Percentiles rank a stretch among this genome's conserved stretches.
Conservation (phyloP, 1,140 invertebrate genomes). For the Camponotus vicinus region DNA sequence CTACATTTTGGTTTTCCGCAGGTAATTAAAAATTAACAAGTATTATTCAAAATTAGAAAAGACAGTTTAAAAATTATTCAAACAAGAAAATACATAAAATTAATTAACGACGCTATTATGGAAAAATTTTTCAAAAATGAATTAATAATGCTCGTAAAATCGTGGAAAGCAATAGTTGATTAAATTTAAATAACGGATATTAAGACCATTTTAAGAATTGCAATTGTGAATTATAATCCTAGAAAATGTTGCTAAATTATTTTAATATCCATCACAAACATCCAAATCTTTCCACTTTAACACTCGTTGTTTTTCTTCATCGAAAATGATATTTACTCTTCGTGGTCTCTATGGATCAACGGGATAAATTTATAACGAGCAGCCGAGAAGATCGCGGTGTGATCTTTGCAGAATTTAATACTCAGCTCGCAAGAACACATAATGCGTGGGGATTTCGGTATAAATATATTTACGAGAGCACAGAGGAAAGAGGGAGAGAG, state of each 20-base stretch:
- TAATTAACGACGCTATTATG: background rate
- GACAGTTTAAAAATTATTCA: background rate
- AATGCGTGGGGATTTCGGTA: constrained; percentile 42
- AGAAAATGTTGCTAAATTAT: background rate
- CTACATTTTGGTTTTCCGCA: background rate
- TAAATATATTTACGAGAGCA: constrained; percentile 63
- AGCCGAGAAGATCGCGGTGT: background rate
- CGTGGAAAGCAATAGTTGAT: background rate
- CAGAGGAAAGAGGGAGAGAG: too few species aligned
- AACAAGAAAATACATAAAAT: too few species aligned
- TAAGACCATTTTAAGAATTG: background rate
- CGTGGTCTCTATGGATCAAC: background rate
- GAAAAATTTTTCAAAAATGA: background rate
- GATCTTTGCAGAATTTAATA: constrained; percentile 24
- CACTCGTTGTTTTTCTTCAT: background rate
- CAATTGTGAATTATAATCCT: background rate
- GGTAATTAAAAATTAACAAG: background rate
- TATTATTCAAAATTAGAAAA: background rate
- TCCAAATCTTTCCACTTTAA: background rate
- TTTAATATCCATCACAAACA: background rate
- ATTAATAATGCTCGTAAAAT: too few species aligned
- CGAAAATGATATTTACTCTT: constrained; percentile 2
- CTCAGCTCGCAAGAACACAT: background rate
- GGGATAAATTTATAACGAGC: background rate
- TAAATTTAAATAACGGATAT: background rate